A percentile compares a stretch with the other conserved stretches of the same genome.
Evolutionary conservation across 1,140 invertebrate genomes (phyloP).

Genomic region (Anastrepha ludens): DNA sequence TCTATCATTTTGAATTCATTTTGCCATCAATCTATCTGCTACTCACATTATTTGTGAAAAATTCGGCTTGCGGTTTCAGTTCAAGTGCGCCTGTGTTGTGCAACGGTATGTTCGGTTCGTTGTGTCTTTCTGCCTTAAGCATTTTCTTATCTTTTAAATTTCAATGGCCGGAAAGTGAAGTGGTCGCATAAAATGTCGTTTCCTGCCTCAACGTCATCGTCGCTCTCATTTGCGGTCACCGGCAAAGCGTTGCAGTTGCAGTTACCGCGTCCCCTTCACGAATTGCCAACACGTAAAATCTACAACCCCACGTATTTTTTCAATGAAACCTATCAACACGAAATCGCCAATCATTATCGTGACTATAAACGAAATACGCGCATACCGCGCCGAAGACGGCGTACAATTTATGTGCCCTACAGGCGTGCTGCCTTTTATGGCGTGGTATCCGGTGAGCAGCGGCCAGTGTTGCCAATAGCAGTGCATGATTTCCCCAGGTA

Average conservation of each 20-base stretch:
- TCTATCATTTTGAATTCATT: conserved; percentile 8
- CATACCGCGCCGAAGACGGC: conserved; percentile 56
- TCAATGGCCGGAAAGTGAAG: neutral
- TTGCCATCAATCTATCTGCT: conserved; percentile 25
- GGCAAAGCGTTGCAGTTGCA: conserved; percentile 43
- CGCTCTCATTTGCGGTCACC: conserved; percentile 38
- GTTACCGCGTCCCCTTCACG: neutral
- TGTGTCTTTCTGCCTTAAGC: neutral
- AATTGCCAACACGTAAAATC: conserved; percentile 60
- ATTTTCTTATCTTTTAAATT: neutral
- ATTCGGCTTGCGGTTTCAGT: conserved; percentile 10
- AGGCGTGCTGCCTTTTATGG: conserved; percentile 45
- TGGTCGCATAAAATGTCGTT: conserved; percentile 6
- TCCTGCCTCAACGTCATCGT: conserved; percentile 14
- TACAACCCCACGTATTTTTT: conserved; percentile 66
- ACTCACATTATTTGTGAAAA: conserved; percentile 15
- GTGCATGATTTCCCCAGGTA: conserved; percentile 70
- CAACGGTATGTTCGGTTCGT: neutral
- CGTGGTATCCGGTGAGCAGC: conserved; percentile 57
- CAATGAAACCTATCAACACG: conserved; percentile 63
- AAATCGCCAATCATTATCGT: conserved; percentile 72
- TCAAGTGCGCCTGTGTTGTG: neutral
- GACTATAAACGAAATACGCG: conserved; percentile 66
- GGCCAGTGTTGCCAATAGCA: conserved; percentile 64
- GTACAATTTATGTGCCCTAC: conserved; percentile 8